Evolutionary conservation across 2,113 vertebrate genomes (phyloP), one percentile per base, ranked within the genome.

Genomic region (Burhinus bistriatus): DNA sequence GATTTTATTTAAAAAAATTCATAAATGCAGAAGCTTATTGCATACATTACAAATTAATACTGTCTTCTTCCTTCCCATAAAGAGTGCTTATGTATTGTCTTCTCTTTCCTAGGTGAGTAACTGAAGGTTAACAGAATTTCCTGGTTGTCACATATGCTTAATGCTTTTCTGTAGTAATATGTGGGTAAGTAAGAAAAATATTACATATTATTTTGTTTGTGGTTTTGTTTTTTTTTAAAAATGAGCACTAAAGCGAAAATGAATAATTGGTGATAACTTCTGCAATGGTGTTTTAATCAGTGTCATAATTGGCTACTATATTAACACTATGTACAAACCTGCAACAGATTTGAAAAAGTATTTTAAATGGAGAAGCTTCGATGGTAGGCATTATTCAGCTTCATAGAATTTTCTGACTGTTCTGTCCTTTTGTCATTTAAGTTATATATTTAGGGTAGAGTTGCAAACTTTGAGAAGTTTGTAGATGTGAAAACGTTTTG

Each of bases 71-170:
- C 5, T 89, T 9, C 7, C 10, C 6, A 36, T 40, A 32, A 38
- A 78, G 20, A 59, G 12, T 36, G 15, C 42, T 96, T 70, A 92
- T 34, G 6, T 12, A 13, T 83, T 83, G 70, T 93, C 14, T 95
- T 81, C 44, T 76, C 92, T 71, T 89, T 70, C 84, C 36, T 90
- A 98, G 98, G 98, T 98, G 97, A 98, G 98, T 98, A 98, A 97
- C 78, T 97, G 97, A 98, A 97, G 69, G 84, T 92, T 97, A 96
- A 90, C 57, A 94, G 86, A 94, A 96, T 95, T 97, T 97, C 89
- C 92, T 95, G 88, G 40, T 96, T 97, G 44, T 85, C 90, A 85
- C 45, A 40, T 96, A 52, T 92, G 47, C 89, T 78, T 90, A 81
- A 72, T 96, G 30, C 64, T 95, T 96, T 98, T 96, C 90, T 96